These are phyloP conservation scores for Ammospiza nelsoni DNA, from an alignment of 2,113 vertebrate genomes.

Conservation along the genomic window DNA sequence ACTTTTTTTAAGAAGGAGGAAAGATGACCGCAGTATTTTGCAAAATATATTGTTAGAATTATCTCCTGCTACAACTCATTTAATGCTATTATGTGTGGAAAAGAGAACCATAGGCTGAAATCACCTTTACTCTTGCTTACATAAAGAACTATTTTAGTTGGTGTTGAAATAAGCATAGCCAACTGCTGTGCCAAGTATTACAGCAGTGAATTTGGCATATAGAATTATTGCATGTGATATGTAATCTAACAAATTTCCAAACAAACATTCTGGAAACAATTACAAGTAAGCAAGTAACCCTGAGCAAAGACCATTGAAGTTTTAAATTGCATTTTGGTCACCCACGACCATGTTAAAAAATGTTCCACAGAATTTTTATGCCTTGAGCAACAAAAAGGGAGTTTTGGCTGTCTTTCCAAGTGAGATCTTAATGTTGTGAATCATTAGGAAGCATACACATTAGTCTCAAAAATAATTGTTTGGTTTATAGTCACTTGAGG, in stretches of 20 bases:
- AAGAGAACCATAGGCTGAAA: not conserved
- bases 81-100: not conserved
- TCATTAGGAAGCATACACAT: conserved; percentile 74
- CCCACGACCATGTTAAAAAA: conserved; percentile 46
- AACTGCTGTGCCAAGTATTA: conserved; percentile 60
- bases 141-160: conserved; percentile 55
- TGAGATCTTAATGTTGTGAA: conserved; percentile 72
- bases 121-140: conserved; percentile 44
- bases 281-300: conserved; percentile 69
- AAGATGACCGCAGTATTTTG: not conserved
- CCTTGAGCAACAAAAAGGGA: conserved; percentile 29
- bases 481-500: conserved; percentile 72
- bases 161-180: conserved; percentile 62
- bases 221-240: conserved; percentile 76
- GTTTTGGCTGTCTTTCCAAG: conserved; percentile 43
- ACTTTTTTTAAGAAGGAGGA: not conserved
- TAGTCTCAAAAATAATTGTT: conserved; percentile 75
- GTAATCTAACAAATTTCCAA: conserved; percentile 85
- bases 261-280: conserved; percentile 90
- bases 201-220: conserved; percentile 71
- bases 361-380: not conserved
- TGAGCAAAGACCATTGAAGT: conserved; percentile 72
- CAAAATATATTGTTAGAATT: not conserved
- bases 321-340: conserved; percentile 74
- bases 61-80: conserved; percentile 4